Conservation (phyloP, 30 jellyfish, hydroid and myxozoan genomes). For the Phacellophora camtschatica region DNA sequence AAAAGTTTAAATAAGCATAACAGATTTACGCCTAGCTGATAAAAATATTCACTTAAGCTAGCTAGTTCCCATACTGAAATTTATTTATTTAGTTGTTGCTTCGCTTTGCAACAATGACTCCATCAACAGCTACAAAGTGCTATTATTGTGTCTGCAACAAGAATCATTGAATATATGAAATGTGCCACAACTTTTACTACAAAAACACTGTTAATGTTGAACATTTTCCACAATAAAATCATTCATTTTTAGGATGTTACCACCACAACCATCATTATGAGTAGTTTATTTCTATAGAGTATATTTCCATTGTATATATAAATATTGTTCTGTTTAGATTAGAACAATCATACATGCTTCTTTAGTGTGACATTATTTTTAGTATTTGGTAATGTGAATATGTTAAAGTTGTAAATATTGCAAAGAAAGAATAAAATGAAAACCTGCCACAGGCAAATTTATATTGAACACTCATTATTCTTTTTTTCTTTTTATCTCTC, state of each 20-base stretch:
- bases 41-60: too few species aligned
- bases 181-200: too few species aligned
- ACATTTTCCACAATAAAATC: background rate
- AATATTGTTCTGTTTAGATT: background rate
- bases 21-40: too few species aligned
- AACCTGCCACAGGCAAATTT: background rate
- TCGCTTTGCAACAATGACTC: too few species aligned
- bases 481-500: too few species aligned
- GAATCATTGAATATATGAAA: too few species aligned
- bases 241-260: background rate
- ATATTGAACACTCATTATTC: too few species aligned
- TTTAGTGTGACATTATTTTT: constrained; percentile 51
- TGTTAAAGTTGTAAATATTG: constrained; percentile 64
- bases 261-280: too few species aligned
- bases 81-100: background rate
- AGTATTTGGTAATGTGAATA: constrained; percentile 32
- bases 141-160: too few species aligned
- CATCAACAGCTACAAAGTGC: too few species aligned
- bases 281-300: background rate
- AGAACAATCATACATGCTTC: background rate
- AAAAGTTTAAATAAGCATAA: too few species aligned
- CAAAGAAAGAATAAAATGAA: constrained; percentile 15
- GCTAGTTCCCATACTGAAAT: background rate
- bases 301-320: background rate
- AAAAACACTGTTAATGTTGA: too few species aligned